These are phyloP conservation scores for Parelbella ahira DNA, from an alignment of 2,888 invertebrate genomes.

Conservation along the genomic window DNA sequence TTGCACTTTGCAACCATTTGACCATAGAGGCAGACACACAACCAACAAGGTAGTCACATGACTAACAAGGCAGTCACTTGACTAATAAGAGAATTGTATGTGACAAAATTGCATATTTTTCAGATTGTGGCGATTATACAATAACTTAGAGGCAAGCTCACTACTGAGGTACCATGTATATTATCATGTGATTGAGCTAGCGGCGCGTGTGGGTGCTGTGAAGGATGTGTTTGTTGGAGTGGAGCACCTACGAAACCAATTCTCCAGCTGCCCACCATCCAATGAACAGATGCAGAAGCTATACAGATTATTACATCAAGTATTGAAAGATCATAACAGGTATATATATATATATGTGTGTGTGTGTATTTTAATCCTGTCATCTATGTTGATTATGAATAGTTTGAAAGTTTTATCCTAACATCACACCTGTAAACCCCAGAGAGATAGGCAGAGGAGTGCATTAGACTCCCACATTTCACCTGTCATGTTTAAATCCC, in stretches of 20 bases:
- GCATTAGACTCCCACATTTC: no score
- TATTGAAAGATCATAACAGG: conserved; percentile 92
- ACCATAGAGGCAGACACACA: no score
- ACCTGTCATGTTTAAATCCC: no score
- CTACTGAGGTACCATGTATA: conserved; percentile 95
- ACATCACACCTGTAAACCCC: neutral
- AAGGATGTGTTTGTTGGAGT: conserved; percentile 91
- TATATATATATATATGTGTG: conserved; percentile 54
- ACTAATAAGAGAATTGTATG: no score
- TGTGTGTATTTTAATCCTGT: no score
- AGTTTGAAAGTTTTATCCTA: no score
- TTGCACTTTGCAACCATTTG: no score
- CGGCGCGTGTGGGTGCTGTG: conserved; percentile 92
- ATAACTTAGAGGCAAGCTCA: conserved; percentile 91
- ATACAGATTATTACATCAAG: conserved; percentile 93
- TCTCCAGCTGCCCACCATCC: conserved; percentile 88
- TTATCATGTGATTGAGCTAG: conserved; percentile 93
- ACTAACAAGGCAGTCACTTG: no score
- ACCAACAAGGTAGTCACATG: no score
- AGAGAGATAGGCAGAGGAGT: no score
- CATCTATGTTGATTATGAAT: no score
- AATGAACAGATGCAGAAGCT: conserved; percentile 95
- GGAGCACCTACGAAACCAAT: conserved; percentile 90
- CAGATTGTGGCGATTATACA: conserved; percentile 94
- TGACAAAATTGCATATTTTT: no score